These are phyloP conservation scores for Peromyscus eremicus DNA, from an alignment of 2,797 vertebrate genomes.

Conservation along the genomic window DNA sequence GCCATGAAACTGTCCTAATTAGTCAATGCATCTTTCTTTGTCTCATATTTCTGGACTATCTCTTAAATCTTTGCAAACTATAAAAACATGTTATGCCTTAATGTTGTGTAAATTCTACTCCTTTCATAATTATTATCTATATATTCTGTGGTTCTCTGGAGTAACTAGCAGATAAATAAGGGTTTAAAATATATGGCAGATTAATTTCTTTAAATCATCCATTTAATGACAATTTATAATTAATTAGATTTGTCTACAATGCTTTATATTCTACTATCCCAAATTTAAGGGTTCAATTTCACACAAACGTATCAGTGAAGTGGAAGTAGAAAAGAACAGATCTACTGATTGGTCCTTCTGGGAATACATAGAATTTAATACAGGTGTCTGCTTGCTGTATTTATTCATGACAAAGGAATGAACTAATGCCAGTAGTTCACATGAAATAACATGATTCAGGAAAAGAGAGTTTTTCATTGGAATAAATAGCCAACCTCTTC, in stretches of 20 bases:
- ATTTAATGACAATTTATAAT: slow-evolving; percentile 23
- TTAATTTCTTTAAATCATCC: slow-evolving; percentile 8
- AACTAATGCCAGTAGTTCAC: not conserved
- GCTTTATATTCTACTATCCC: not conserved
- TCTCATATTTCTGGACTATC: slow-evolving; percentile 35
- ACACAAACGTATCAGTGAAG: slow-evolving; percentile 11
- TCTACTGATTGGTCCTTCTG: not conserved
- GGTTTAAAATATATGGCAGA: not conserved
- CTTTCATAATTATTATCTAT: not conserved
- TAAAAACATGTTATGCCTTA: slow-evolving; percentile 50
- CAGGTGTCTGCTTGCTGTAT: not conserved
- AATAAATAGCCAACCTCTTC: slow-evolving; percentile 38
- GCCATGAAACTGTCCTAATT: slow-evolving; percentile 38
- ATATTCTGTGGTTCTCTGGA: not conserved
- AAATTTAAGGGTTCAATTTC: not conserved
- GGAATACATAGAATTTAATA: slow-evolving; percentile 46
- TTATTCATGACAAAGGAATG: slow-evolving; percentile 42
- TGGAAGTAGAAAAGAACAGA: not conserved
- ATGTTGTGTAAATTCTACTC: not conserved
- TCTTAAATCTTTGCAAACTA: slow-evolving; percentile 36
- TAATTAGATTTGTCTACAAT: slow-evolving; percentile 33
- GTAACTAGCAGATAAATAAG: not conserved
- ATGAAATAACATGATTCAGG: slow-evolving; percentile 15
- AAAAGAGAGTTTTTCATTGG: slow-evolving; percentile 49
- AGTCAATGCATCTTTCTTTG: slow-evolving; percentile 38